phyloP scores from a whole-genome alignment of 2,113 vertebrate genomes.

The Colossoma macropomum region DNA sequence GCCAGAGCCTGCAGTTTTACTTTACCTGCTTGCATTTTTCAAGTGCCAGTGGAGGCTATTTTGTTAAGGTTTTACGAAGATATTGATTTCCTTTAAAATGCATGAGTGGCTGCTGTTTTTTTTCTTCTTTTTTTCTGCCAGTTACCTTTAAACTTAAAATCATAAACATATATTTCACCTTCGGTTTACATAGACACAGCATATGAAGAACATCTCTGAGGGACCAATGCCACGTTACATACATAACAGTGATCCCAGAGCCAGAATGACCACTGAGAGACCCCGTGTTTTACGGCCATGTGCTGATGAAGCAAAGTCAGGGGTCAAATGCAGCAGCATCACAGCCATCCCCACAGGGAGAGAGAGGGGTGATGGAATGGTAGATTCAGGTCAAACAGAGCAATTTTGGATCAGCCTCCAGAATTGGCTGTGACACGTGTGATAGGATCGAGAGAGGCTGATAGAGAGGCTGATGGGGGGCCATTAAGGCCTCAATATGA shows the following conservation, averaged over 20 bases:
- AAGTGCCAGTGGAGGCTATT: background rate
- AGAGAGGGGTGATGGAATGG: slow-evolving; percentile 75
- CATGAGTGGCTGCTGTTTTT: background rate
- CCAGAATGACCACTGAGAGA: slow-evolving; percentile 65
- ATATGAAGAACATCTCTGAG: slow-evolving; percentile 17
- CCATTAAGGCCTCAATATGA: slow-evolving; percentile 68
- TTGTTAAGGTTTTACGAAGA: background rate
- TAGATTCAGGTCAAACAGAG: slow-evolving; percentile 74
- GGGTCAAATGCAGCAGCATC: slow-evolving; percentile 76
- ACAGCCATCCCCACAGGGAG: slow-evolving; percentile 69
- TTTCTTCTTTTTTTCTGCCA: background rate
- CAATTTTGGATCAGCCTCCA: slow-evolving; percentile 70
- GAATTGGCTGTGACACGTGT: slow-evolving; percentile 59
- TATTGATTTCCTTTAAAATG: background rate
- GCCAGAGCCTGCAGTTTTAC: background rate
- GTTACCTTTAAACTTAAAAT: background rate
- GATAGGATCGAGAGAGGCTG: slow-evolving; percentile 59
- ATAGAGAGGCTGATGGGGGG: slow-evolving; percentile 59
- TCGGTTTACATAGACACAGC: slow-evolving; percentile 14
- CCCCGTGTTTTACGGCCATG: slow-evolving; percentile 61
- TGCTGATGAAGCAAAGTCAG: slow-evolving; percentile 68
- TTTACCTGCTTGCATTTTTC: background rate
- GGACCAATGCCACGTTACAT: background rate
- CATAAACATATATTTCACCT: slow-evolving; percentile 33
- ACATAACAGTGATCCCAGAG: slow-evolving; percentile 31